Percentiles rank a stretch among this genome's conserved stretches.
Evolutionary conservation across 2,888 invertebrate genomes (phyloP).

Genomic region (Mechanitis messenoides): DNA sequence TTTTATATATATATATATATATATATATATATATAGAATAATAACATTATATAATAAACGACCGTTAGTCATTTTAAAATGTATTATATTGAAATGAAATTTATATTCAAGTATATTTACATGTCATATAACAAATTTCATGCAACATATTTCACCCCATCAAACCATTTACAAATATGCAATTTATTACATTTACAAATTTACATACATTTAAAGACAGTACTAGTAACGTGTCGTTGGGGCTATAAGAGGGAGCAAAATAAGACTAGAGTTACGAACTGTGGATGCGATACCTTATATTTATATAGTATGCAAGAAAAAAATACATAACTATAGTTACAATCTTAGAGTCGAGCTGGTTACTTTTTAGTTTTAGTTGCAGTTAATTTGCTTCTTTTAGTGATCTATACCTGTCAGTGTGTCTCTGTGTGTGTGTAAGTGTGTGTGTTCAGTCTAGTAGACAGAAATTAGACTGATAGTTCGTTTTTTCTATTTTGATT

Average conservation of each 20-base stretch:
- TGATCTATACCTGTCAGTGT: too few species aligned
- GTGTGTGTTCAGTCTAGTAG: too few species aligned
- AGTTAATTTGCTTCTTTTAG: too few species aligned
- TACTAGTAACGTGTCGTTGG: constrained; percentile 60
- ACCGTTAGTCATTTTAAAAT: background rate
- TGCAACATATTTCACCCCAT: constrained; percentile 40
- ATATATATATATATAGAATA: too few species aligned
- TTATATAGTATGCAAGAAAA: background rate
- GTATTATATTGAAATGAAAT: background rate
- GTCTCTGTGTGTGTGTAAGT: too few species aligned
- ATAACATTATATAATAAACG: background rate
- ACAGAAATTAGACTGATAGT: too few species aligned
- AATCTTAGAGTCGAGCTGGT: too few species aligned
- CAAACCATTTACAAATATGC: constrained; percentile 72
- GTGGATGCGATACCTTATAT: constrained; percentile 15
- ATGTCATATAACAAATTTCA: background rate
- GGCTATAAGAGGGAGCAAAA: constrained; percentile 42
- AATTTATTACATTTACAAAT: constrained; percentile 75
- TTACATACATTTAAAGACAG: constrained; percentile 68
- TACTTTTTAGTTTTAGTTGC: too few species aligned
- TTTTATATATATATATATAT: too few species aligned
- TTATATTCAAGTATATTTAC: background rate
- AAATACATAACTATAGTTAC: too few species aligned
- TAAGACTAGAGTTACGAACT: constrained; percentile 31
- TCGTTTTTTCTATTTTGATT: too few species aligned